Evolutionary conservation across 2,113 vertebrate genomes (phyloP).

Genomic region (Corydoras maculifer): DNA sequence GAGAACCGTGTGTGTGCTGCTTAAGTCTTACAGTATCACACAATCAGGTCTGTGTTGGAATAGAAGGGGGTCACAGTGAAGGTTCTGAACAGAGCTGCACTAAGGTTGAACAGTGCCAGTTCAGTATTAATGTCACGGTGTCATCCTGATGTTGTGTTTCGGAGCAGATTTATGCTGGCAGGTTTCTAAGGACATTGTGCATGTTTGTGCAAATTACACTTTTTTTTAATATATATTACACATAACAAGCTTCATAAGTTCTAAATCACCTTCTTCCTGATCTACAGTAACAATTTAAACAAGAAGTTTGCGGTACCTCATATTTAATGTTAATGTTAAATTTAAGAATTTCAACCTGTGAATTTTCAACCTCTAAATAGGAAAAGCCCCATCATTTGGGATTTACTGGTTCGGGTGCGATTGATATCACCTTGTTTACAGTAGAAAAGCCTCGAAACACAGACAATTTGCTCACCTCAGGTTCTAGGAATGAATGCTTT

Average conservation of each 20-base stretch:
- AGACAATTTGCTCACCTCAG: too few relatives aligned
- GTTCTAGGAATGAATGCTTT: too few relatives aligned
- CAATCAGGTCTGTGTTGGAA: constrained; percentile 9
- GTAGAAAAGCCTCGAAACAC: too few relatives aligned
- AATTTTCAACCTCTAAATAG: too few relatives aligned
- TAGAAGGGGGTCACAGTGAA: constrained; percentile 36
- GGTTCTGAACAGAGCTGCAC: constrained; percentile 54
- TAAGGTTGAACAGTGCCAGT: constrained; percentile 33
- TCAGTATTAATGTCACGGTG: constrained; percentile 51
- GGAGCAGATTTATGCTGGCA: constrained; percentile 44
- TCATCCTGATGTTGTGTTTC: constrained; percentile 49
- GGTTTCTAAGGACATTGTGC: constrained; percentile 31
- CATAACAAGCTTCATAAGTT: not conserved
- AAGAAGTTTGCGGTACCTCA: too few relatives aligned
- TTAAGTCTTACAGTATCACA: not conserved
- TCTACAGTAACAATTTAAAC: too few relatives aligned
- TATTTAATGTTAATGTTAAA: too few relatives aligned
- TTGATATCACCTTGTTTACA: too few relatives aligned
- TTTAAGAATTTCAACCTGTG: too few relatives aligned
- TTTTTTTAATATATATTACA: constrained; percentile 4
- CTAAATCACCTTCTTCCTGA: not conserved
- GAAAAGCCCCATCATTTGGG: too few relatives aligned
- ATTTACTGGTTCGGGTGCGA: too few relatives aligned
- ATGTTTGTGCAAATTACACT: constrained; percentile 15
- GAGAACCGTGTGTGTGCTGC: not conserved